Evolutionary conservation across 2,113 vertebrate genomes (phyloP).

Genomic region (Oxyura jamaicensis): DNA sequence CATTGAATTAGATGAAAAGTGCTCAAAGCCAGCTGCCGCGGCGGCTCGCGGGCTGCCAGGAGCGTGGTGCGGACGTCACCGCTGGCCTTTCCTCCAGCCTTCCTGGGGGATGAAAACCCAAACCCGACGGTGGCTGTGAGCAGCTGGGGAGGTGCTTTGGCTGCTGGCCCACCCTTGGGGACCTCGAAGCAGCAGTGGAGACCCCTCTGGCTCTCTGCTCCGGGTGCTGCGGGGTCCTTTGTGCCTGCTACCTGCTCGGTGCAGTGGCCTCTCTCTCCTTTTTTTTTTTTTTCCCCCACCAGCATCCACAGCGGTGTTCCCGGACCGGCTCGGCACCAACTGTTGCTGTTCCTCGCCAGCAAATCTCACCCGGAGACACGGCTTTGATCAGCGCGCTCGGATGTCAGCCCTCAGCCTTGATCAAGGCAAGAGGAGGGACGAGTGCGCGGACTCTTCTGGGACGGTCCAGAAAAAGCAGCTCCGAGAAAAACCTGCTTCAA

Average conservation of each 20-base stretch:
- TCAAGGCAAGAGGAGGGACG: constrained; percentile 51
- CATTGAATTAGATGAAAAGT: constrained; percentile 55
- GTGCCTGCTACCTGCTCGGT: neutral
- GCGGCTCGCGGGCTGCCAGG: constrained; percentile 46
- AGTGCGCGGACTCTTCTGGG: neutral
- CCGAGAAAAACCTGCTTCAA: constrained; percentile 50
- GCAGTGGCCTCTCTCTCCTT: neutral
- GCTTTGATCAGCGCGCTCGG: constrained; percentile 57
- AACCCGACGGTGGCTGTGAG: neutral
- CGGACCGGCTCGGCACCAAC: constrained; percentile 7
- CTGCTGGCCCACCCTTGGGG: neutral
- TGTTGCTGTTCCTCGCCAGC: constrained; percentile 8
- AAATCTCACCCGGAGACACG: neutral
- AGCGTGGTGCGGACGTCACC: neutral
- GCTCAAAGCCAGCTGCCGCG: constrained; percentile 31
- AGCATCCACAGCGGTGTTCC: neutral
- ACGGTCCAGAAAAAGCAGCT: neutral
- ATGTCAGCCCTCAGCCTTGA: constrained; percentile 66
- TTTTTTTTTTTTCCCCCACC: neutral
- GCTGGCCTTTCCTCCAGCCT: neutral
- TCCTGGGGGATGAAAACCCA: neutral
- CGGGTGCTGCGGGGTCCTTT: accelerated
- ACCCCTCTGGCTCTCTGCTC: neutral
- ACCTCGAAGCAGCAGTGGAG: neutral
- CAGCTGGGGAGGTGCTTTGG: neutral